These are phyloP conservation scores for Cuculus canorus DNA, from an alignment of 2,797 vertebrate species.

Conservation along the genomic window DNA sequence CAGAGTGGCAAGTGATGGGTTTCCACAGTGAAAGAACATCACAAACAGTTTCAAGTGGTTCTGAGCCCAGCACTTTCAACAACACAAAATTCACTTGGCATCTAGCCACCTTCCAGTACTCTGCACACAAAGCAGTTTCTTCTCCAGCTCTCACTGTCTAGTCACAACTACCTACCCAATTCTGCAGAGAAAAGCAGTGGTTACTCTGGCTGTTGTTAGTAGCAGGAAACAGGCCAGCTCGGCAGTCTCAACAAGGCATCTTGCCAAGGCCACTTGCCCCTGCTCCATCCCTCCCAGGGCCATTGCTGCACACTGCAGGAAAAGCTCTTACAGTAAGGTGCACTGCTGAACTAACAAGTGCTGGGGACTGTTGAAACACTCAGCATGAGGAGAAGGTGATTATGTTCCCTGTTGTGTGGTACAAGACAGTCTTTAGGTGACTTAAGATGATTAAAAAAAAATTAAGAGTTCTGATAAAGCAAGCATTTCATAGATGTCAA, in stretches of 20 bases:
- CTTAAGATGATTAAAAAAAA: not conserved
- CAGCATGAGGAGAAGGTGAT: not conserved
- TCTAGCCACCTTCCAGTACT: not conserved
- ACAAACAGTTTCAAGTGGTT: not conserved
- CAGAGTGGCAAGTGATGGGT: not conserved
- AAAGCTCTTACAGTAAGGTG: not conserved
- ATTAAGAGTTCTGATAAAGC: not conserved
- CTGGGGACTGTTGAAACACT: not conserved
- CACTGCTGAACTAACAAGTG: not conserved
- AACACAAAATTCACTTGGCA: not conserved
- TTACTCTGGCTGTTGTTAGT: not conserved
- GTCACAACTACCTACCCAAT: not conserved
- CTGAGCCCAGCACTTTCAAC: not conserved
- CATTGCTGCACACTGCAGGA: not conserved
- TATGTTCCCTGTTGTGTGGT: fast-evolving
- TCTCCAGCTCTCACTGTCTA: not conserved
- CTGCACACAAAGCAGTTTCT: not conserved
- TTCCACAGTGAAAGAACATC: not conserved
- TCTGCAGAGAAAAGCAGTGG: slow-evolving; percentile 1
- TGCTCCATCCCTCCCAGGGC: not conserved
- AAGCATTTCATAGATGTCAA: not conserved
- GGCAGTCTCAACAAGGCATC: slow-evolving; percentile 14
- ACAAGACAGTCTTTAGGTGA: not conserved
- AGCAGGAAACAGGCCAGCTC: slow-evolving; percentile 25
- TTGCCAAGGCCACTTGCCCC: slow-evolving; percentile 10